A percentile compares a stretch with the other conserved stretches of the same genome.
Conservation (phyloP, 1,140 invertebrate genomes). For the Pachyrhynchus sulphureomaculatus region DNA sequence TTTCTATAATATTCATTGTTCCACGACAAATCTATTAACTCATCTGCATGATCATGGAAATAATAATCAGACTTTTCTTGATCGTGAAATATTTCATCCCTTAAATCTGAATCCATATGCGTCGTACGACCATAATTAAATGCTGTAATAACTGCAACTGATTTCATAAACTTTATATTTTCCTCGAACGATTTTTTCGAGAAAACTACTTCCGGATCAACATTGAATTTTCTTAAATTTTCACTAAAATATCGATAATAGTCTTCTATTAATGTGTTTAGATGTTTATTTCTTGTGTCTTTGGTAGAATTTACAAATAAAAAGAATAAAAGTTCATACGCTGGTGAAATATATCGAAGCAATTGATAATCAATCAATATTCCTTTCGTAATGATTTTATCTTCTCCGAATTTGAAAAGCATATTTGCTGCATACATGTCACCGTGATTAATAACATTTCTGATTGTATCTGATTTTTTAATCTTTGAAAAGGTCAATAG, state of each 20-base stretch:
- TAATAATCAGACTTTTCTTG: slow-evolving; percentile 13
- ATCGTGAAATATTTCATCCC: slow-evolving; percentile 13
- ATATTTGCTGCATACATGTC: slow-evolving; percentile 54
- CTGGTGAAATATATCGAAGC: slow-evolving; percentile 55
- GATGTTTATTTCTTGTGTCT: slow-evolving; percentile 46
- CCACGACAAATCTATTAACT: slow-evolving; percentile 10
- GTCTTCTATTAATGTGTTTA: slow-evolving; percentile 43
- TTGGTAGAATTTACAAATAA: slow-evolving; percentile 48
- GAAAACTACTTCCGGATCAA: slow-evolving; percentile 5
- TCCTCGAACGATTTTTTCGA: slow-evolving; percentile 4
- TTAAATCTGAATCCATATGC: slow-evolving; percentile 7
- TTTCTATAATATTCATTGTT: slow-evolving; percentile 3
- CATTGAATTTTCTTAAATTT: slow-evolving; percentile 6
- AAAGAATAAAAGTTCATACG: slow-evolving; percentile 53
- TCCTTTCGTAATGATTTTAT: slow-evolving; percentile 46
- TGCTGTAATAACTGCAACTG: not conserved
- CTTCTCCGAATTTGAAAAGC: slow-evolving; percentile 54
- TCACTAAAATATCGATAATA: slow-evolving; percentile 44
- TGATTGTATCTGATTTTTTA: slow-evolving; percentile 6
- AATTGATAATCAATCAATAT: slow-evolving; percentile 58
- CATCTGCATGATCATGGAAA: not conserved
- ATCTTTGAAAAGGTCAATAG: slow-evolving; percentile 1
- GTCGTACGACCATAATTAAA: not conserved
- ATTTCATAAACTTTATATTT: not conserved
- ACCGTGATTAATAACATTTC: slow-evolving; percentile 52